These are phyloP conservation scores for Thera obeliscata DNA, from an alignment of 2,888 invertebrate species.

Conservation along the genomic window DNA sequence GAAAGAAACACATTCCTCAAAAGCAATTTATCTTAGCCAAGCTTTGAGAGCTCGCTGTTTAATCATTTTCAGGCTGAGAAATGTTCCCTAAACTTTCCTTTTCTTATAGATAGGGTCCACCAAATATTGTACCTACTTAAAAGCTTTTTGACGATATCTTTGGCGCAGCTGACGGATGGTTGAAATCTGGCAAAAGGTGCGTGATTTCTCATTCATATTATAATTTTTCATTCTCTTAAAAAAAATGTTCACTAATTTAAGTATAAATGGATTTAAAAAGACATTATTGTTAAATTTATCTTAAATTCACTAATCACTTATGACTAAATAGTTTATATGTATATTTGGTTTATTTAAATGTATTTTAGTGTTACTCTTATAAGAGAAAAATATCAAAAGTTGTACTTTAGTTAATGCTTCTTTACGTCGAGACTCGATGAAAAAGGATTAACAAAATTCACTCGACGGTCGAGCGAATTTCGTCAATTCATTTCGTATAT, in stretches of 20 bases:
- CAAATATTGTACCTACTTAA: not conserved
- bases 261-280: not conserved
- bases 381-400: not conserved
- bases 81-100: conserved; percentile 19
- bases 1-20: conserved; percentile 21
- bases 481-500: not conserved
- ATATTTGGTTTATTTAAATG: not conserved
- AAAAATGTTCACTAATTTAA: not conserved
- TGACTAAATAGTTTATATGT: not conserved
- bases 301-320: not conserved
- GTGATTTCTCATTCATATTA: no score
- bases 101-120: not conserved
- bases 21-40: conserved; percentile 35
- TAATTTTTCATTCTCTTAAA: no score
- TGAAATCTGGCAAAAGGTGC: no score
- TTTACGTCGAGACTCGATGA: no score
- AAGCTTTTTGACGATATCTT: conserved; percentile 7
- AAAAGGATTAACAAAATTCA: no score
- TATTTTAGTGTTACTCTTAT: not conserved
- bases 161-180: not conserved
- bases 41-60: no score
- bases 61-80: no score
- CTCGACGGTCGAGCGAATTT: no score
- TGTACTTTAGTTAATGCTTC: no score
- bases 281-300: not conserved